Evolutionary conservation across 1,140 invertebrate genomes (phyloP), one percentile per base, ranked within the genome.

Genomic region (Heliconius himera): DNA sequence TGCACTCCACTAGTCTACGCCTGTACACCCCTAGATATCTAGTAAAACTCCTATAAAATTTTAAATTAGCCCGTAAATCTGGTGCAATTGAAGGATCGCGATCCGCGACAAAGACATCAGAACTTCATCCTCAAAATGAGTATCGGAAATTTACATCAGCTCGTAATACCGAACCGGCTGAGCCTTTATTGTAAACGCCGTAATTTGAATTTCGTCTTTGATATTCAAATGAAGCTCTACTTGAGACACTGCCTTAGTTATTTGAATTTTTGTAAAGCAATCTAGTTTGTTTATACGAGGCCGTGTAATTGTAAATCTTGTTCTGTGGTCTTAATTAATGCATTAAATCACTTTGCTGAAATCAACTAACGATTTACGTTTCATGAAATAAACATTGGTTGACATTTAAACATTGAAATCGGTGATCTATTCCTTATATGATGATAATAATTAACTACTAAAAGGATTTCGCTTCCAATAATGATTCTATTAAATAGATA

Each of bases 231-330:
- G 90, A 92, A 89, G 84, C 90, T 92, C 89, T 92, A 93, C 93
- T 94, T 94, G 91, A 94, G 93, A 94, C 93, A 94, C 87, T 93
- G 93, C 90, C 93, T 94, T 93, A 94, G 91, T 93, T 94, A 94
- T 93, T 94, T 92, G 92, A 93, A 91, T 94, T 94, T 94, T 94
- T 94, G 93, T 94, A 94, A 94, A 93, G 92, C 92, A 94, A 94
- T 94, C 93, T 93, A 94, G 91, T 92, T 94, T 94, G 93, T 94
- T 93, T 94, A 94, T 91, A 91, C 87, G 83, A 91, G 85, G 80
- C 87, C 81, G 87, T 94, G 91, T 94, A 94, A 93, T 94, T 93
- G 91, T 93, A 89, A 94, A 92, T 93, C 90, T 90, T 86, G 88
- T 85, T 91, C 89, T 91, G 93, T 87, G 89, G 91, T 89, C 87